Evolutionary conservation across 2,797 vertebrate species (phyloP).

Genomic region (Girardinus metallicus): DNA sequence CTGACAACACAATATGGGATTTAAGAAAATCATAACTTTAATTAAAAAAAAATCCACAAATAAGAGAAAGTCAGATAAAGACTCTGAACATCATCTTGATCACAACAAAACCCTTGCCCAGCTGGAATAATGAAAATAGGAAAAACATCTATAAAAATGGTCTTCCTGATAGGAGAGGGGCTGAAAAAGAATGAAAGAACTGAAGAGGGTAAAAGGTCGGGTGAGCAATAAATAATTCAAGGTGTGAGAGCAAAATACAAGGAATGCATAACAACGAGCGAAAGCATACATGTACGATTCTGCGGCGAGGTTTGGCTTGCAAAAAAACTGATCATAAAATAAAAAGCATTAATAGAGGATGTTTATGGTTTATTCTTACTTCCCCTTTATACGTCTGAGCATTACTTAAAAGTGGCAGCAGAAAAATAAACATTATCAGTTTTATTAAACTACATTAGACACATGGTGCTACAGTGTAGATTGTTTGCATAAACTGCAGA

Average conservation of each 20-base stretch:
- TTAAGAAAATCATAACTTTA: background rate
- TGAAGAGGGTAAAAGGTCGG: constrained; percentile 29
- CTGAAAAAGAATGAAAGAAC: constrained; percentile 23
- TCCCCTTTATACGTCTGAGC: constrained; percentile 7
- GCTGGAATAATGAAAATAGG: background rate
- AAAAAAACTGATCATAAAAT: constrained; percentile 32
- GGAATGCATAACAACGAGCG: constrained; percentile 13
- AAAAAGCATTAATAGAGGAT: constrained; percentile 17
- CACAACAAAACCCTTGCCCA: background rate
- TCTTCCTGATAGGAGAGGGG: background rate
- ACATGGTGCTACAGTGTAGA: background rate
- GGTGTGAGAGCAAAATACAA: constrained; percentile 20
- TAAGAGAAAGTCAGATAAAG: background rate
- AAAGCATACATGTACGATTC: constrained; percentile 28
- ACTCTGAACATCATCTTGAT: background rate
- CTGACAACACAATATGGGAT: background rate
- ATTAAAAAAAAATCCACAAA: background rate
- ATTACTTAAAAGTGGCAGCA: constrained; percentile 14
- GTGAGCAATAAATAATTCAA: constrained; percentile 44
- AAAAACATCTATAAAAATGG: background rate
- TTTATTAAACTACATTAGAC: background rate
- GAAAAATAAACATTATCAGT: background rate
- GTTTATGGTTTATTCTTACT: background rate
- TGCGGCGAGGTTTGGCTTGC: constrained; percentile 29
- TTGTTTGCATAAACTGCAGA: background rate